Evolutionary conservation across 2,113 vertebrate genomes (phyloP), one percentile per base, ranked within the genome.

Genomic region (Speoplatyrhinus poulsoni): DNA sequence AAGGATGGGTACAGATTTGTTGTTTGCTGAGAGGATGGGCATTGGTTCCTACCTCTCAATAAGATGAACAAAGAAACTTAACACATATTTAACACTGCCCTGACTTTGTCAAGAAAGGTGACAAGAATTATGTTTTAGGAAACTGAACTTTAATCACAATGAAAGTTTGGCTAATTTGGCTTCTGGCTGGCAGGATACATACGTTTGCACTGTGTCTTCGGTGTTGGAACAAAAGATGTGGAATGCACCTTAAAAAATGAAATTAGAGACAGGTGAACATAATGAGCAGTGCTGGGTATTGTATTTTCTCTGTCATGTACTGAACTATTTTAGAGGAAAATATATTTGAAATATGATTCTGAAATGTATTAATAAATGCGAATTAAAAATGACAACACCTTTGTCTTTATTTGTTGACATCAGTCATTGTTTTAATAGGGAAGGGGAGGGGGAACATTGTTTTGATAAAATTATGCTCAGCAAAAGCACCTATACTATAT

Each of bases 311-410:
- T 89, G 83, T 91, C 81, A 90, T 88, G 89, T 90, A 89, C 77
- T 85, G 63, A 90, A 90, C 71, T 90, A 91, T 90, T 90, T 90
- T 90, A 89, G 82, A 90, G 74, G 82, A 84, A 88, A 85, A 83
- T 90, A 89, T 89, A 90, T 93, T 91, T 93, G 87, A 91, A 85
- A 89, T 86, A 87, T 90, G 87, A 90, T 73, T 80, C 82, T 84
- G 82, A 88, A 85, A 83, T 83, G 85, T 85, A 90, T 77, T 83
- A 93, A 93, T 93, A 92, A 90, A 91, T 70, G 7, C 7, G 6
- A 84, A 79, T 56, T 59, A 81, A 86, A 70, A 88, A 90, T 89
- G 53, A 69, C 62, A 12, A 70, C 57, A 65, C 65, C 47, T 41
- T 67, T 80, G 64, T 65, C 67, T 64, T 62, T 56, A 0, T 70